Base-by-base conservation (phyloP, 2,888 invertebrate genomes). In the Subacronicta megacephala region DNA sequence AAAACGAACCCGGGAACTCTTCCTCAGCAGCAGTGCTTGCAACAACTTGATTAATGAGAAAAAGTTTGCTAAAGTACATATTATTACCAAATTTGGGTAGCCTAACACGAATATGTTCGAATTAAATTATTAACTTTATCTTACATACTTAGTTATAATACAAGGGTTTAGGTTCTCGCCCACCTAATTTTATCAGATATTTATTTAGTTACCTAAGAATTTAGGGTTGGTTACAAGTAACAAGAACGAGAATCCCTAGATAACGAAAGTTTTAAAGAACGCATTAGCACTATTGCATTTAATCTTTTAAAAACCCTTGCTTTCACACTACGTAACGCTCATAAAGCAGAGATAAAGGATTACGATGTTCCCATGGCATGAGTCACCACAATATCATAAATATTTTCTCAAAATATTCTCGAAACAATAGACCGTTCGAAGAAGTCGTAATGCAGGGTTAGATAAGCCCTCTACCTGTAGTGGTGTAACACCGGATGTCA, bases 401-500 rank as follows among this genome's bases (percentile, higher is more conserved):
- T 77, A 82, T 84, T 83, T 69, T 65, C 62, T 72, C 41, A 73
- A 78, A 74, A 81, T 68, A 77, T 74, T 67, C 59, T 56, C 57
- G 58, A 80, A 73, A 80, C 75, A 81, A 81, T 68, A 70, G 67
- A 40, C 38, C 51, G 63, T 83, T 80, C 81, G 62, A 56, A 75
- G 82, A 85, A 86, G 80, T 83, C 84, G 75, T 88, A 87, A 88
- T 82, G 74, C 64, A 68, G 72, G 77, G 77, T 61, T 52, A 72
- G 88, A 85, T 88, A 85, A 87, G 80, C 77, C 50, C n/a, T 51
- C 54, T 86, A 85, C 84, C 84, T 84, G 86, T 56, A 66, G 60
- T 53, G 63, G 67, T 72, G 66, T 74, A 72, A 70, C 58, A 71
- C 83, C 80, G 85, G 87, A 85, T 82, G 82, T 69, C 74, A 73